Percentiles rank a stretch among this genome's conserved stretches.
These are phyloP conservation scores for Actinernus sp. DNA, from an alignment of 92 coral and sea anemone genomes.

Conservation along the genomic window DNA sequence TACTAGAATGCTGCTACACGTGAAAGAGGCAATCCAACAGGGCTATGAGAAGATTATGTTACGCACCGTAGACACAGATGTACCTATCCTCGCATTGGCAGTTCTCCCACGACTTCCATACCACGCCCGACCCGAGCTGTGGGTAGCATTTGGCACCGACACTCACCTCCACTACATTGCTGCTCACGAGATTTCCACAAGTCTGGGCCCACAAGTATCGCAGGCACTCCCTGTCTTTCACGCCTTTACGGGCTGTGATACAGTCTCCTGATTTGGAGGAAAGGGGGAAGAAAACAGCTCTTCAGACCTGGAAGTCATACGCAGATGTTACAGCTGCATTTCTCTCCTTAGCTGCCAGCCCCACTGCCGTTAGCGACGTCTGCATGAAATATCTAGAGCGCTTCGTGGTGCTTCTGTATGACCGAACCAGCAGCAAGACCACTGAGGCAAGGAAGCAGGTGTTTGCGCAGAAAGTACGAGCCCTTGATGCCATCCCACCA, in stretches of 20 bases:
- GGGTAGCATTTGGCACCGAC: constrained; percentile 64
- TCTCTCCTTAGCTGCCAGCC: constrained; percentile 8
- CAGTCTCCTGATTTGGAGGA: constrained; percentile 58
- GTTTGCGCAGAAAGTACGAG: constrained; percentile 18
- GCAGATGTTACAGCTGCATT: constrained; percentile 40
- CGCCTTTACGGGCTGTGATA: constrained; percentile 76
- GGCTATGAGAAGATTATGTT: constrained; percentile 37
- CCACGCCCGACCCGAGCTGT: constrained; percentile 23
- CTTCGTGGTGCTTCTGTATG: constrained; percentile 37
- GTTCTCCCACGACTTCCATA: neutral
- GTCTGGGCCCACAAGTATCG: constrained; percentile 32
- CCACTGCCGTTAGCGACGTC: neutral
- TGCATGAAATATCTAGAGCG: constrained; percentile 19
- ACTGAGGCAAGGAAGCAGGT: constrained; percentile 25
- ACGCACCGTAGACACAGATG: constrained; percentile 65
- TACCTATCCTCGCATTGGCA: constrained; percentile 35
- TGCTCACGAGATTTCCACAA: constrained; percentile 40
- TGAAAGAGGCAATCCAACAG: constrained; percentile 20
- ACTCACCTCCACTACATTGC: constrained; percentile 22
- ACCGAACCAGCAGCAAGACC: constrained; percentile 27
- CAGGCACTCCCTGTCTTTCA: constrained; percentile 55
- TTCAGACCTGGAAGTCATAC: constrained; percentile 35
- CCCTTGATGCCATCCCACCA: constrained; percentile 39
- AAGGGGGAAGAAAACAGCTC: constrained; percentile 60
- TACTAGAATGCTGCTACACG: constrained; percentile 54